A percentile compares a stretch with the other conserved stretches of the same genome.
Conservation (phyloP, 2,888 invertebrate genomes). For the Lissocephala sabroskyi region DNA sequence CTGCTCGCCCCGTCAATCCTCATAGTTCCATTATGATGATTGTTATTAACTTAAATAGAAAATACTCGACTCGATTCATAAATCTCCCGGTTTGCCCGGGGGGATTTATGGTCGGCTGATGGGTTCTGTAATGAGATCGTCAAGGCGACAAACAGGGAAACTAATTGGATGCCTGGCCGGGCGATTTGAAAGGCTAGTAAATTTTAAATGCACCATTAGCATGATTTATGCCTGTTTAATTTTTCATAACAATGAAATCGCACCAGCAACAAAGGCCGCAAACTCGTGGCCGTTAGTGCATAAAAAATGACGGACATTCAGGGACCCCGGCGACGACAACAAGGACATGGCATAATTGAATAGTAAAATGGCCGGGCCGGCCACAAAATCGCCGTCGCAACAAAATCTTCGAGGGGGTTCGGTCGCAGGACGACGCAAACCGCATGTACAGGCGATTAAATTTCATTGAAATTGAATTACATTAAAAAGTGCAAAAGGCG, state of each 20-base stretch:
- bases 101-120: too few species aligned
- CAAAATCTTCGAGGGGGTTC: slow-evolving; percentile 40
- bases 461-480: slow-evolving; percentile 66
- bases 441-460: slow-evolving; percentile 57
- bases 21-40: slow-evolving; percentile 67
- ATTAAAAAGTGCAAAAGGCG: slow-evolving; percentile 60
- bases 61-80: slow-evolving; percentile 64
- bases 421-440: slow-evolving; percentile 4
- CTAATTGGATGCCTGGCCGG: too few species aligned
- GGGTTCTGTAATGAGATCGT: too few species aligned
- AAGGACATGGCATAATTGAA: slow-evolving; percentile 57
- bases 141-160: too few species aligned
- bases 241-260: slow-evolving; percentile 58
- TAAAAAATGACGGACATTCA: slow-evolving; percentile 38
- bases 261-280: too few species aligned
- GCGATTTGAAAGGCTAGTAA: slow-evolving; percentile 65
- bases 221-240: slow-evolving; percentile 65
- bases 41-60: slow-evolving; percentile 68
- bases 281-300: slow-evolving; percentile 25
- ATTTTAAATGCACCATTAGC: slow-evolving; percentile 65
- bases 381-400: slow-evolving; percentile 64
- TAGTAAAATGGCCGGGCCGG: slow-evolving; percentile 57
- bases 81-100: too few species aligned
- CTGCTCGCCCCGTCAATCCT: slow-evolving; percentile 45
- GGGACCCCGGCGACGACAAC: too few species aligned